Evolutionary conservation across 2,888 invertebrate genomes (phyloP).

Genomic region (Pherbina coryleti): DNA sequence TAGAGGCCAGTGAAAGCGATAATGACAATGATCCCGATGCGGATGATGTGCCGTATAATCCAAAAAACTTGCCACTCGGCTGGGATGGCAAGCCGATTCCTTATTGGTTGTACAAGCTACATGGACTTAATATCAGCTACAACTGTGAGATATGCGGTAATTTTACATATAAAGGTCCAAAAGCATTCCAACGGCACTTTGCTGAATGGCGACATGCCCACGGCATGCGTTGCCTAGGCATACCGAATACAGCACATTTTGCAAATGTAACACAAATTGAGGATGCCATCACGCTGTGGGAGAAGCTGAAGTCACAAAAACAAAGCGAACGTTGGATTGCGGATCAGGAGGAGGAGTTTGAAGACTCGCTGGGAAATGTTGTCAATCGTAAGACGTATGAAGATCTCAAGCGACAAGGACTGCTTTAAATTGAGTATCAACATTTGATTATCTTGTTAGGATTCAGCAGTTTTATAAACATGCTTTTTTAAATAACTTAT

Average conservation of each 20-base stretch:
- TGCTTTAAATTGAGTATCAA: conserved; percentile 78
- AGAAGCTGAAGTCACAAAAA: conserved; percentile 95
- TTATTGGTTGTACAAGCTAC: conserved; percentile 98
- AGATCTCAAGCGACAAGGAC: conserved; percentile 97
- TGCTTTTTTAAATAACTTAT: neutral
- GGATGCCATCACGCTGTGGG: conserved; percentile 97
- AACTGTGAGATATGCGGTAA: conserved; percentile 99
- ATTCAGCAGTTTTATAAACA: neutral
- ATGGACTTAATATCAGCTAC: conserved; percentile 98
- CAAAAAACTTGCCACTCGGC: conserved; percentile 98
- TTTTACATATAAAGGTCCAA: conserved; percentile 97
- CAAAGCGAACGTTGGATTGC: conserved; percentile 96
- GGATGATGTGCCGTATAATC: conserved; percentile 98
- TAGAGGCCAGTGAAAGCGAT: conserved; percentile 83
- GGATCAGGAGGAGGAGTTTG: conserved; percentile 97
- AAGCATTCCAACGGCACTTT: conserved; percentile 99
- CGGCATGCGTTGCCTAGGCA: conserved; percentile 98
- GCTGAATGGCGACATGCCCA: conserved; percentile 92
- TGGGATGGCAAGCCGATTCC: conserved; percentile 98
- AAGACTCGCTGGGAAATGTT: conserved; percentile 98
- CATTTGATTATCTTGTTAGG: neutral
- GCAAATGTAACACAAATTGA: conserved; percentile 99
- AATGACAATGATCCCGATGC: conserved; percentile 88
- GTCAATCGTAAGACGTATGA: conserved; percentile 98
- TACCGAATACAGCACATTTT: conserved; percentile 99